Base-by-base conservation (phyloP, 2,888 invertebrate species). In the Vannuccia rotundouncinata region DNA sequence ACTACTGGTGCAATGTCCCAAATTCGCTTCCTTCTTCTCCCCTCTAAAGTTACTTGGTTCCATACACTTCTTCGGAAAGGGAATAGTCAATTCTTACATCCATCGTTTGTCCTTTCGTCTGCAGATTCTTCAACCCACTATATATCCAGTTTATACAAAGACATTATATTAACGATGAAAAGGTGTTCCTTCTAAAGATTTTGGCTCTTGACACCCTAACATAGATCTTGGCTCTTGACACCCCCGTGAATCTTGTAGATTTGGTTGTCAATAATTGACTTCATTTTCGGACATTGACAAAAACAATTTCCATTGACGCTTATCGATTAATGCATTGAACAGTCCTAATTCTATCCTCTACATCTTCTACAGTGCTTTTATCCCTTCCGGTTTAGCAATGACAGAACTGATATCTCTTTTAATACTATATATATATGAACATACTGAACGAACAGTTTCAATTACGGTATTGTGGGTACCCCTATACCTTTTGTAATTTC, bases 11-110 rank as follows among this genome's bases (percentile, higher is more conserved):
- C 66, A 22, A 66, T 66, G 22, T 27, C 66, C 25, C 25, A 5
- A 45, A 66, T 22, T 27, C 2, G 66, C 66, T 66, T 66, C 66
- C 66, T 66, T 66, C 22, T 66, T 66, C 66, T 66, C 66, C 22
- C 5, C 5, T 2, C 17, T 27, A 22, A 17, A 45, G 45, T 17
- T 45, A 17, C 10, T 45, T 13, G 17, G 45, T 45, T 45, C 45
- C 45, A 45, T 17, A 45, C 10, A 45, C 45, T 45, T 17, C 17
- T 45, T 45, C 45, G 45, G 45, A 45, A 45, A 45, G 17, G 5
- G 17, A 17, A 45, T 13, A 13, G 17, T 45, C 5, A 45, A 5
- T 5, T 66, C 66, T 13, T 5, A 13, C 45, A 17, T 17, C 5
- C 45, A 17, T 45, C 45, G 5, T 45, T 5, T 45, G 45, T 45